Evolutionary conservation across 2,113 vertebrate species (phyloP), one percentile per base, ranked within the genome.

Genomic region (Vombatus ursinus): DNA sequence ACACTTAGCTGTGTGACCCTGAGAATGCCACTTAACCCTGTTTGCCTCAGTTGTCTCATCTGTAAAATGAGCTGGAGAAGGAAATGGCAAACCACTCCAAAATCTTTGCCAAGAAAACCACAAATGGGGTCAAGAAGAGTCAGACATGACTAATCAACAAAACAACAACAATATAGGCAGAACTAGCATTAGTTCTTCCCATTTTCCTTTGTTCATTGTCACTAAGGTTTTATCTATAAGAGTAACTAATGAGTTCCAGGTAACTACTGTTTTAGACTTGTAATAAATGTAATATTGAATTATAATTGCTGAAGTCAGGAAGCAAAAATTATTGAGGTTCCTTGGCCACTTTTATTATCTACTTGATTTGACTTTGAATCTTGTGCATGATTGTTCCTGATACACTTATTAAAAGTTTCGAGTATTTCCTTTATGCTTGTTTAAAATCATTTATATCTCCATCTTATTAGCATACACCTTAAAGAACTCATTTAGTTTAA

Each of bases 191-290:
- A 95, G 77, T 50, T 94, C 95, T 96, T 90, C 49, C 57, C 93
- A 52, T 92, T 96, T 31, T 48, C 51, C 22, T 53, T 95, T 92
- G 84, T 95, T 91, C 92, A 95, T 61, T 96, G 92, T 53, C 50
- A 90, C 28, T 91, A n/a, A 22, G 37, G 54, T 92, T 94, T 97
- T 95, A 94, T 89, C 52, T 95, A 50, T 37, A 95, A 97, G 96
- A 92, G 26, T 84, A 37, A 89, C 92, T 95, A 61, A 48, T 57
- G 28, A 54, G 49, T 77, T 96, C 92, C 12, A 61, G 57, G 52
- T 95, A 90, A 90, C 49, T 91, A 92, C 23, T 90, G 89, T 90
- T 28, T 90, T 95, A 94, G 57, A 44, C 52, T 92, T 91, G 91
- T 96, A 92, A 92, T 94, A 95, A 91, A 96, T 77, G 8, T 90